These are phyloP conservation scores for Perodicticus potto DNA, from an alignment of 2,797 vertebrate species.

Conservation along the genomic window DNA sequence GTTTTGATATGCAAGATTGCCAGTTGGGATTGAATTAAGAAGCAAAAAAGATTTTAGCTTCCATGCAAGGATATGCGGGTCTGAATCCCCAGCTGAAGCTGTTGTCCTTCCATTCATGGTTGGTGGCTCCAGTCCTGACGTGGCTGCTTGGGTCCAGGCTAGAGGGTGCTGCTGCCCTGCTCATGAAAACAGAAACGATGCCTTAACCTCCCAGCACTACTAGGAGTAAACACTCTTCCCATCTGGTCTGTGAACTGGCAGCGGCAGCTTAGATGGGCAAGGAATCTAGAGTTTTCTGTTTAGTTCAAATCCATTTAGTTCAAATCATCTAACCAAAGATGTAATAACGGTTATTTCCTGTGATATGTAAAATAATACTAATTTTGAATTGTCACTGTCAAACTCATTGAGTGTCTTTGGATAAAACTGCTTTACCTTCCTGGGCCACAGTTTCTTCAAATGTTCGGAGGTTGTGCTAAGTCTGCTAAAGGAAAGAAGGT, in stretches of 20 bases:
- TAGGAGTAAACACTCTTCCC: conserved; percentile 84
- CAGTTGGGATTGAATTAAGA: conserved; percentile 91
- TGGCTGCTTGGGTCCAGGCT: conserved; percentile 72
- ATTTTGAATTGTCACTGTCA: conserved; percentile 18
- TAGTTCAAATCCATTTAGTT: conserved; percentile 45
- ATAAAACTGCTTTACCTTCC: not conserved
- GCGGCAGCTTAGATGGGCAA: conserved; percentile 78
- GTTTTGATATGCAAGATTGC: conserved; percentile 90
- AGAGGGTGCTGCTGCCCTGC: conserved; percentile 86
- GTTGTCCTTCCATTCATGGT: conserved; percentile 83
- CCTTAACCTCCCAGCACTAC: conserved; percentile 71
- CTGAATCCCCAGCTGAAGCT: conserved; percentile 84
- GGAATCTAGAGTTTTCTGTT: conserved; percentile 69
- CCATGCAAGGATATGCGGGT: conserved; percentile 80
- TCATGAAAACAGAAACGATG: conserved; percentile 80
- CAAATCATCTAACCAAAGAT: conserved; percentile 29
- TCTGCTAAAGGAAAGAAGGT: not conserved
- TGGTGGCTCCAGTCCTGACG: conserved; percentile 79
- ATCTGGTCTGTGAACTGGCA: conserved; percentile 86
- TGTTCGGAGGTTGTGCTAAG: not conserved
- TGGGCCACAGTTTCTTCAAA: not conserved
- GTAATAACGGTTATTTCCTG: not conserved
- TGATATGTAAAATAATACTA: not conserved
- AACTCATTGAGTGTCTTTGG: not conserved
- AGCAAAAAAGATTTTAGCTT: conserved; percentile 87